Evolutionary conservation across 2,113 vertebrate species (phyloP).

Genomic region (Calcarius ornatus): DNA sequence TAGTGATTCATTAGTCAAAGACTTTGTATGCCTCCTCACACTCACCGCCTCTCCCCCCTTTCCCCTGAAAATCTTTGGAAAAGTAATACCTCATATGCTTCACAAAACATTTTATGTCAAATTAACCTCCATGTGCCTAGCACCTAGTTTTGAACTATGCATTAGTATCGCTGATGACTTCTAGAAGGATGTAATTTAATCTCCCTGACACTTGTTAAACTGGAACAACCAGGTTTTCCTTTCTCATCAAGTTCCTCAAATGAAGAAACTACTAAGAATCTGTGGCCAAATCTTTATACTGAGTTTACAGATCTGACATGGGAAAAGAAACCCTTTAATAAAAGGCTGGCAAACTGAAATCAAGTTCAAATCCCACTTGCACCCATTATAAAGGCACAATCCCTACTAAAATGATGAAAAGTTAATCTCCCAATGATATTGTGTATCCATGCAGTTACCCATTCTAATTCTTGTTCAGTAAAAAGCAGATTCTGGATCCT

Average conservation of each 20-base stretch:
- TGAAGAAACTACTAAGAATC: background rate
- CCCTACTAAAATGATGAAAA: background rate
- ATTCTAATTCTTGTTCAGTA: background rate
- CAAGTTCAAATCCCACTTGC: background rate
- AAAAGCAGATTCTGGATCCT: background rate
- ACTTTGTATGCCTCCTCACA: background rate
- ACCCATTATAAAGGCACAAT: background rate
- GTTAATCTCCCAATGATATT: background rate
- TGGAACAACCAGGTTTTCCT: background rate
- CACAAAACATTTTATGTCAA: background rate
- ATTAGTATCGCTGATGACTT: background rate
- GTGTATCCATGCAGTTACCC: background rate
- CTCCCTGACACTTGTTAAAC: background rate
- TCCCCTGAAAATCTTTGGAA: background rate
- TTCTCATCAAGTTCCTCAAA: background rate
- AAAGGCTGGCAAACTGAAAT: background rate
- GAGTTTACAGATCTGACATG: background rate
- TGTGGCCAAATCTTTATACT: accelerated
- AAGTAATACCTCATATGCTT: accelerated
- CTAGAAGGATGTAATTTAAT: background rate
- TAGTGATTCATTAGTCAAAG: background rate
- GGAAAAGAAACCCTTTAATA: background rate
- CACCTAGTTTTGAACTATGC: background rate
- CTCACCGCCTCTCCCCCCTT: too few species aligned
- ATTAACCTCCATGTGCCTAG: background rate